Base-by-base conservation (phyloP, 2,888 invertebrate genomes). In the Phortica magna region DNA sequence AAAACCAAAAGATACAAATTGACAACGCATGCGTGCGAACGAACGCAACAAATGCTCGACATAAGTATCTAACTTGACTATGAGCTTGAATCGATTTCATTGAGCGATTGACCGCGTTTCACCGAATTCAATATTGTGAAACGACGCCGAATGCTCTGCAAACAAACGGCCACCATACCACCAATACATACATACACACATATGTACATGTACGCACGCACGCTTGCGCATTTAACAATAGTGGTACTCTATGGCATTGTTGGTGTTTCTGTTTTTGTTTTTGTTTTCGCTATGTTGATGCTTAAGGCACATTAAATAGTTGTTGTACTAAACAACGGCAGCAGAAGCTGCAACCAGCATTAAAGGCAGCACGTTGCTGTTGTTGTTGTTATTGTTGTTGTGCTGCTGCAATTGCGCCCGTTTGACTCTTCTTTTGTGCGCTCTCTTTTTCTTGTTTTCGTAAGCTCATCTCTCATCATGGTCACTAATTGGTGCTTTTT, bases 101-200 rank as follows among this genome's bases (percentile, higher is more conserved):
- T 59, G 59, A 17, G n/a, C 59, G 17, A 59, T 59, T 59, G 59
- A 59, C 59, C 59, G 59, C 59, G 59, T 59, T 59, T 59, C 59
- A 19, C 17, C n/a, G 59, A 19, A n/a, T 59, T 19, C 59, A 59
- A 10, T 59, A 59, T 59, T 59, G 59, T 59, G 59, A 59, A 59
- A 59, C 59, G n/a, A 14, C 48, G 48, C 48, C 48, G n/a, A 59
- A n/a, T 59, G 59, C 59, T 59, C 17, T 59, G 59, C 59, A 59
- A 59, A 59, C 59, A 53, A 10, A n/a, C 53, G 53, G 53, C 53
- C 53, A 53, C 3, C 10, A 53, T n/a, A n/a, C n/a, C n/a, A 53
- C 7, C 10, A 7, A 53, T 53, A 53, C 2, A 14, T 7, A 31
- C 31, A 31, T 4, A 31, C 31, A 31, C 31, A 48, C 14, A 14